Evolutionary conservation across 2,888 invertebrate species (phyloP).

Genomic region (Siphlonurus alternatus): DNA sequence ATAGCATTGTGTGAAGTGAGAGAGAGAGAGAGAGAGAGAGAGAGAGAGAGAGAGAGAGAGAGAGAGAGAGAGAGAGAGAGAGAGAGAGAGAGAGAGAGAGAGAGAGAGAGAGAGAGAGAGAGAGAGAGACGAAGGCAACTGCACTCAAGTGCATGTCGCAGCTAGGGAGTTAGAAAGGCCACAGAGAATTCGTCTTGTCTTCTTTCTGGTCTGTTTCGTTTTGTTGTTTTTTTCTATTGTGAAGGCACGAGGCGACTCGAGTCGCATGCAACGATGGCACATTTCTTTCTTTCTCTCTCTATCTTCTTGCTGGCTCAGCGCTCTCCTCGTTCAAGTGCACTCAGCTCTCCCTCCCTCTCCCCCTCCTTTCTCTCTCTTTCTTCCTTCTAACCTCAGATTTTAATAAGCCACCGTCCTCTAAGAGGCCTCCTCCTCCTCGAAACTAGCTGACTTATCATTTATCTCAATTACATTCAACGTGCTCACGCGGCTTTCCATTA

Average conservation of each 20-base stretch:
- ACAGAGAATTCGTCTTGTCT: no score
- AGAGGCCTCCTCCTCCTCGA: not conserved
- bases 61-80: not conserved
- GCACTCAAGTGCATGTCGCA: not conserved
- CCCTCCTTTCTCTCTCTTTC: not conserved
- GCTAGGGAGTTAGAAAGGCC: not conserved
- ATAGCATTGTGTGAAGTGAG: no score
- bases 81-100: not conserved
- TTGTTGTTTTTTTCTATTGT: no score
- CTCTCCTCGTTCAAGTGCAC: not conserved
- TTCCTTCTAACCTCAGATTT: not conserved
- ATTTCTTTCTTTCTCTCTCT: no score
- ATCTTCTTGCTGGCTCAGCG: no score
- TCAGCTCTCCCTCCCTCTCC: not conserved
- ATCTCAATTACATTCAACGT: not conserved
- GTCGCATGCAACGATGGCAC: no score
- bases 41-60: not conserved
- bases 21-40: not conserved
- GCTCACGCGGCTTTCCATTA: no score
- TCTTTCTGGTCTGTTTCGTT: no score
- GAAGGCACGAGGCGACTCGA: not conserved
- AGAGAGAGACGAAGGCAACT: not conserved
- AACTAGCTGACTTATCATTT: not conserved
- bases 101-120: not conserved
- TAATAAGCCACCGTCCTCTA: not conserved